phyloP scores from a whole-genome alignment of 2,113 vertebrate species.

The Rhipidura dahli region DNA sequence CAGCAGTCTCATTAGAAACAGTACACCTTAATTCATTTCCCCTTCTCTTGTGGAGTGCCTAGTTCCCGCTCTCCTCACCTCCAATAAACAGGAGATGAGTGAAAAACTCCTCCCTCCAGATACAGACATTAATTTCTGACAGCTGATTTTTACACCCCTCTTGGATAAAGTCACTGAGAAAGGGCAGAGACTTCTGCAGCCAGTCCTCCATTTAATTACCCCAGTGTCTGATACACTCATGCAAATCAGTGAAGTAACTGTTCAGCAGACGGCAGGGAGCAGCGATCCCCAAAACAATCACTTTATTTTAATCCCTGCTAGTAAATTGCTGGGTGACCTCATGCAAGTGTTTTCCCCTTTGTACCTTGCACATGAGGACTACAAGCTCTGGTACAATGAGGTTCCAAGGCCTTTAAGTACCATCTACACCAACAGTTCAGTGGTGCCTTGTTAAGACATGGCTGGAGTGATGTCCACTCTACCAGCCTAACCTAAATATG shows the following conservation, averaged over 20 bases:
- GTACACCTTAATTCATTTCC: slow-evolving; percentile 5
- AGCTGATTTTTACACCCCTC: neutral
- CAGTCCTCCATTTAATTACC: neutral
- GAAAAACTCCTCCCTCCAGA: neutral
- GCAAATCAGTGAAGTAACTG: neutral
- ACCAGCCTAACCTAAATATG: neutral
- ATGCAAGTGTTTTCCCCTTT: neutral
- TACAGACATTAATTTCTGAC: neutral
- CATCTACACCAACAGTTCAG: neutral
- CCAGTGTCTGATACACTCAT: neutral
- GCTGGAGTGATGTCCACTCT: neutral
- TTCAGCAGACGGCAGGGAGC: neutral
- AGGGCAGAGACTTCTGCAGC: neutral
- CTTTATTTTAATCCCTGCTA: neutral
- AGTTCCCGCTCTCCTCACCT: neutral
- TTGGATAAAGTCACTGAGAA: neutral
- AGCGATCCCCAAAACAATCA: neutral
- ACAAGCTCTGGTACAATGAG: neutral
- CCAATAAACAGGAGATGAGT: slow-evolving; percentile 24
- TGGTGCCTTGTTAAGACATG: neutral
- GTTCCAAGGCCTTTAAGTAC: neutral
- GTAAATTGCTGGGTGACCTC: neutral
- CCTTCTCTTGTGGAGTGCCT: neutral
- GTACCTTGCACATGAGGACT: neutral
- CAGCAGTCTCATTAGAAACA: slow-evolving; percentile 7